phyloP scores from a whole-genome alignment of 2,113 vertebrate species.

The Myrmecophaga tridactyla region DNA sequence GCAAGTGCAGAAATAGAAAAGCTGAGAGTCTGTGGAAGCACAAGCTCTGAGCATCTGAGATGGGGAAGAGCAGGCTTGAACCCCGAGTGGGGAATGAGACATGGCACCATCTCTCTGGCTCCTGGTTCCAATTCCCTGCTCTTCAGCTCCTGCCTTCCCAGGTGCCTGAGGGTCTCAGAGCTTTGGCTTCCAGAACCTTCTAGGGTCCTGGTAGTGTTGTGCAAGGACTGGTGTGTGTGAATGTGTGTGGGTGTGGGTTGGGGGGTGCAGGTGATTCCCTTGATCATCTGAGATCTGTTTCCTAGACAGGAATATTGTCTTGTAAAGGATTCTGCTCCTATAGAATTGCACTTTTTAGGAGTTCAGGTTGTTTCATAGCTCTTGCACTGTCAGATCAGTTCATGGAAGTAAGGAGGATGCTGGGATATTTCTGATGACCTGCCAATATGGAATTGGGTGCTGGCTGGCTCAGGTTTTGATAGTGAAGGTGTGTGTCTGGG shows the following conservation, averaged over 20 bases:
- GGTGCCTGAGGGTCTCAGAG: not conserved
- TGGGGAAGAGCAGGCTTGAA: accelerated
- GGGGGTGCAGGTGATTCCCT: not conserved
- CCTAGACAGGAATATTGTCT: not conserved
- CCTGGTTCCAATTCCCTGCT: not conserved
- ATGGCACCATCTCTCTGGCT: accelerated
- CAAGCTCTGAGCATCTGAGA: not conserved
- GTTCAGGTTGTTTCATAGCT: not conserved
- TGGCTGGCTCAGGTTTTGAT: not conserved
- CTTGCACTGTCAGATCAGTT: not conserved
- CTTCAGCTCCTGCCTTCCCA: not conserved
- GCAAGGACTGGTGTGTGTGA: not conserved
- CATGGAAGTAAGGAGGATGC: not conserved
- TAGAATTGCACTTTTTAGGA: not conserved
- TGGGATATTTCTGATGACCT: not conserved
- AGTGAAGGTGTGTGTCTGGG: not conserved
- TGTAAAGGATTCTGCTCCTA: not conserved
- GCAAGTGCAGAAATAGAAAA: not conserved
- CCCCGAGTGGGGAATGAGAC: not conserved
- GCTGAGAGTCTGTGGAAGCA: not conserved
- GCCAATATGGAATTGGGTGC: not conserved
- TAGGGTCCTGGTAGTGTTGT: not conserved
- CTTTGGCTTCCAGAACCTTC: not conserved
- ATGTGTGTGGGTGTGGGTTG: not conserved
- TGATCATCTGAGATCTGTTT: not conserved